Evolutionary conservation across 2,113 vertebrate genomes (phyloP), one percentile per base, ranked within the genome.

Genomic region (Tychaedon coryphoeus): DNA sequence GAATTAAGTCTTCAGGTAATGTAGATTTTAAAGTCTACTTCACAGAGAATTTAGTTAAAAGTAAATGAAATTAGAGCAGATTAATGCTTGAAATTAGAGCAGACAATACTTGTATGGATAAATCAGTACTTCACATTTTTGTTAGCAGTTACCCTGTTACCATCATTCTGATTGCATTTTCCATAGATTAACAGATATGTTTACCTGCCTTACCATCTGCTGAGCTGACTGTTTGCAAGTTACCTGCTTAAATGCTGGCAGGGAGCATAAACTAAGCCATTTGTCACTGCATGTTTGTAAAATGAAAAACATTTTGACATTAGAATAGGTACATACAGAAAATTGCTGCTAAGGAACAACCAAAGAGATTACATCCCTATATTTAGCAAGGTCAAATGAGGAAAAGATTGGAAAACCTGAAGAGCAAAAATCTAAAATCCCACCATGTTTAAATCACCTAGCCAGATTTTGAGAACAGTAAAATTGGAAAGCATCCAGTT

Each of bases 131-230:
- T 78, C 6, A 58, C 7, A 28, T 50, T 85, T 90, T 2, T 83
- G 19, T 88, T 79, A 73, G 12, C 18, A 73, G 81, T 79, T 38
- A 26, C 86, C 23, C 28, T 58, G 36, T 57, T 94, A 70, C 60
- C 10, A 50, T 84, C 87, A 62, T 51, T 86, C 51, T 92, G 26
- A 83, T 62, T 76, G 20, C 20, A 66, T 80, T 93, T 93, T 93
- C 58, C 60, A 79, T 73, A 76, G 33, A 76, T 88, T 86, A 88
- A n/a, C 62, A 62, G 45, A 38, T 47, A 75, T n/a, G 23, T 61
- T 90, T 93, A 92, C 43, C 54, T 90, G 40, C n/a, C 14, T 78
- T 75, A 66, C 85, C 84, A 88, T 94, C 88, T 96, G 77, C 70
- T 88, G 50, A 82, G 15, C n/a, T 80, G 64, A 48, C 64, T 91